Evolutionary conservation across 2,888 invertebrate genomes (phyloP).

Genomic region (Torymus texanus): DNA sequence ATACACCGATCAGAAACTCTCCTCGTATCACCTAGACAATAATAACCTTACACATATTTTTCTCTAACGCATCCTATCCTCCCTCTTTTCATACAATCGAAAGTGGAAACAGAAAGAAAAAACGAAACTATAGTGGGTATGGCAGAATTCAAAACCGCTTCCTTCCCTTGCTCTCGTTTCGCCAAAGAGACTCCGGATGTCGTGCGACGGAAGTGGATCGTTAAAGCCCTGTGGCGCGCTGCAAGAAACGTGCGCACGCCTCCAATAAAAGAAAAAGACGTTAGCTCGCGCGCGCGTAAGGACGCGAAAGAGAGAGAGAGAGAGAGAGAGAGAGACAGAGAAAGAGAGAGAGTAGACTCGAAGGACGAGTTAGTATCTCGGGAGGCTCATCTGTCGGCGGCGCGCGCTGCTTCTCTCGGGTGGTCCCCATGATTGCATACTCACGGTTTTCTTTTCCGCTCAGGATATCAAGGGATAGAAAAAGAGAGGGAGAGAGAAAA

Average conservation of each 20-base stretch:
- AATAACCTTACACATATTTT: too few relatives aligned
- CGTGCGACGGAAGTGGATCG: slow-evolving; percentile 42
- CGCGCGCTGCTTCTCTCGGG: slow-evolving; percentile 13
- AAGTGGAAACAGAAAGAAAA: neutral
- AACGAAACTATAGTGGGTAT: neutral
- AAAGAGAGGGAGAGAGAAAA: too few relatives aligned
- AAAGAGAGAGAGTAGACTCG: slow-evolving; percentile 12
- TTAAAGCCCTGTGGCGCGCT: slow-evolving; percentile 21
- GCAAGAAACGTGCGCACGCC: slow-evolving; percentile 20
- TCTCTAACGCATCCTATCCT: too few relatives aligned
- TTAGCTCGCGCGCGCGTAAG: too few relatives aligned
- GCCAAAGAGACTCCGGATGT: slow-evolving; percentile 34
- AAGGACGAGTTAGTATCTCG: slow-evolving; percentile 51
- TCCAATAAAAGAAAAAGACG: slow-evolving; percentile 4
- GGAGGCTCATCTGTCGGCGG: slow-evolving; percentile 41
- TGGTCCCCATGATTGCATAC: slow-evolving; percentile 47
- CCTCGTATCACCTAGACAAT: too few relatives aligned
- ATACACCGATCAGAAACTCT: too few relatives aligned
- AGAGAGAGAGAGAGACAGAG: neutral
- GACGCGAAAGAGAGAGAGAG: neutral
- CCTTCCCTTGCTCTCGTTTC: too few relatives aligned
- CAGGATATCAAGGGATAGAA: too few relatives aligned
- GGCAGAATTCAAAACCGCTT: too few relatives aligned
- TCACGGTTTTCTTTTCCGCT: neutral
- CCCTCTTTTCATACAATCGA: neutral